A percentile compares a stretch with the other conserved stretches of the same genome.
phyloP scores from a whole-genome alignment of 2,797 vertebrate genomes.

The Miichthys miiuy region DNA sequence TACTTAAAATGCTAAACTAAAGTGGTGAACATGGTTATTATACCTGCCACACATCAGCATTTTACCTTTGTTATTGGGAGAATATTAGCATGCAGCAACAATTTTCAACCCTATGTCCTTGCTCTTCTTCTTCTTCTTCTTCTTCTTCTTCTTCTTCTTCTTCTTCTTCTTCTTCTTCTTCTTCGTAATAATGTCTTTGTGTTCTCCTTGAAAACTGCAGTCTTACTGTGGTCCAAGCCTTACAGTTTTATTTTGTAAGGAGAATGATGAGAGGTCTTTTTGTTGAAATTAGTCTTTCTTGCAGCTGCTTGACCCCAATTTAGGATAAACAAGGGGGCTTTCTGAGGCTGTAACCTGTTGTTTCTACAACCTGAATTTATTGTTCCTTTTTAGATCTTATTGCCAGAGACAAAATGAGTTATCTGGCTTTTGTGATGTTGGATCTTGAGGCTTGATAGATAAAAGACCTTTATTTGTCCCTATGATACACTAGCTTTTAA shows the following conservation, averaged over 20 bases:
- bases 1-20: background rate
- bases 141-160: background rate
- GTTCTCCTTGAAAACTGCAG: background rate
- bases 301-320: background rate
- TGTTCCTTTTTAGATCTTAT: slow-evolving; percentile 14
- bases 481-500: slow-evolving; percentile 16
- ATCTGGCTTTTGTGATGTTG: slow-evolving; percentile 16
- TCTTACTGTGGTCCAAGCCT: background rate
- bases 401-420: slow-evolving; percentile 3
- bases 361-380: background rate
- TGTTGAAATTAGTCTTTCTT: slow-evolving; percentile 5
- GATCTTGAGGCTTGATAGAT: slow-evolving; percentile 26
- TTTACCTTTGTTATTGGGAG: background rate
- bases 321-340: background rate
- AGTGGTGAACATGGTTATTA: background rate
- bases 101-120: background rate
- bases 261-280: background rate
- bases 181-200: slow-evolving; percentile 13
- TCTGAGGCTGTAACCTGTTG: background rate
- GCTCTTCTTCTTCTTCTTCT: background rate
- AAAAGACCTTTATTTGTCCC: slow-evolving; percentile 21
- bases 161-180: background rate
- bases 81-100: background rate
- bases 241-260: slow-evolving; percentile 7
- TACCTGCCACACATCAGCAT: background rate